Percentiles rank a stretch among this genome's conserved stretches.
These are phyloP conservation scores for Sarotherodon lohbergeri DNA, from an alignment of 2,113 vertebrate genomes.

Conservation along the genomic window DNA sequence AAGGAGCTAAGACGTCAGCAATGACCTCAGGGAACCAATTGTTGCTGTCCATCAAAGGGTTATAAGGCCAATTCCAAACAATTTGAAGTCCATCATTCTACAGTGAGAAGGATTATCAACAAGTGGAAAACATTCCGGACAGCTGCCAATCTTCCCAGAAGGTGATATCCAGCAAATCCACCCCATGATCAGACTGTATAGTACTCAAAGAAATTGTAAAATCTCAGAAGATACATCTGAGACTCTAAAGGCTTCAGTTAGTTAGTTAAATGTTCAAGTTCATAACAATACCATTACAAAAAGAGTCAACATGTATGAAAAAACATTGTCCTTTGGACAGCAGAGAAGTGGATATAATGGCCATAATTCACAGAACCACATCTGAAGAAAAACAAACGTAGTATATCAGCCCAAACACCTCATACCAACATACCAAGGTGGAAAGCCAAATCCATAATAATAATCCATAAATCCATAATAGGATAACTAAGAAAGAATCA, in stretches of 20 bases:
- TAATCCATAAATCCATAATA: background rate
- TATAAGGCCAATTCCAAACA: background rate
- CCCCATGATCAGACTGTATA: background rate
- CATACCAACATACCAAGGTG: background rate
- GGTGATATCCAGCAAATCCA: background rate
- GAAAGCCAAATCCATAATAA: background rate
- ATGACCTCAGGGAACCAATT: background rate
- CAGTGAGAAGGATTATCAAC: background rate
- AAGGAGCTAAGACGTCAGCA: background rate
- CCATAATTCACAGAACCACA: background rate
- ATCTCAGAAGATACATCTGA: background rate
- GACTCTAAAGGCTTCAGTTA: background rate
- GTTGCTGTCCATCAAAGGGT: background rate
- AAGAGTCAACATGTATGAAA: background rate
- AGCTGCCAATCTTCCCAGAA: background rate
- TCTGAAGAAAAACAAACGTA: background rate
- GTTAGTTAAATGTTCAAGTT: background rate
- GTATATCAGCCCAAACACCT: background rate
- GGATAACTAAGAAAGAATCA: background rate
- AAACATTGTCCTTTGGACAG: background rate
- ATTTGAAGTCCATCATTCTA: background rate
- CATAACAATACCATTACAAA: background rate
- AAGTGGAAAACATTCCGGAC: background rate
- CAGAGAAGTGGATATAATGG: background rate
- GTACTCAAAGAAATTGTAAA: background rate